These are phyloP conservation scores for Psephotus haematonotus DNA, from an alignment of 2,113 vertebrate species.

Conservation along the genomic window DNA sequence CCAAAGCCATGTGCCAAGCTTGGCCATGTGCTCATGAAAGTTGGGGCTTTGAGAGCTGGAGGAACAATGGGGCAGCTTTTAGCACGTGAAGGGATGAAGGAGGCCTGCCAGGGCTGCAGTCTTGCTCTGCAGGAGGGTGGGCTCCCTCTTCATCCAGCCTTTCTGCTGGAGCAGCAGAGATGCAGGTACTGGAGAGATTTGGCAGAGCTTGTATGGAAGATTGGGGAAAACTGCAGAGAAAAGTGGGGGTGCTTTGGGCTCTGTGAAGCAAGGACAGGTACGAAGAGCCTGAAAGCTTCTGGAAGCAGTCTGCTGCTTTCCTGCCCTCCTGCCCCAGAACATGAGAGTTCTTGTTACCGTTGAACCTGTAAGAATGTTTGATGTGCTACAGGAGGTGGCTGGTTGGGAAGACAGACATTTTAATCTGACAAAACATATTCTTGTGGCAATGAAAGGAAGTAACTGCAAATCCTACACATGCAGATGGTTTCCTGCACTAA, in stretches of 20 bases:
- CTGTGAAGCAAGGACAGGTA: not conserved
- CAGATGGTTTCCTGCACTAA: not conserved
- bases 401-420: not conserved
- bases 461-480: not conserved
- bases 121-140: not conserved
- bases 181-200: not conserved
- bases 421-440: not conserved
- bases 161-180: not conserved
- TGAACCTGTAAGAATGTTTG: not conserved
- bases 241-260: not conserved
- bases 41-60: not conserved
- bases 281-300: not conserved
- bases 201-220: not conserved
- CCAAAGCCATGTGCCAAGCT: not conserved
- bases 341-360: not conserved
- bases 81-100: accelerated
- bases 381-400: not conserved
- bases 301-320: not conserved
- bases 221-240: not conserved
- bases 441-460: not conserved
- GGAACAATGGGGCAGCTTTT: not conserved
- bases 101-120: not conserved
- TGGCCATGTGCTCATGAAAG: not conserved
- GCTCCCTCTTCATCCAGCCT: not conserved
- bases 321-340: not conserved